Base-by-base conservation (phyloP, 2,797 vertebrate genomes). In the Poecilia gillii region DNA sequence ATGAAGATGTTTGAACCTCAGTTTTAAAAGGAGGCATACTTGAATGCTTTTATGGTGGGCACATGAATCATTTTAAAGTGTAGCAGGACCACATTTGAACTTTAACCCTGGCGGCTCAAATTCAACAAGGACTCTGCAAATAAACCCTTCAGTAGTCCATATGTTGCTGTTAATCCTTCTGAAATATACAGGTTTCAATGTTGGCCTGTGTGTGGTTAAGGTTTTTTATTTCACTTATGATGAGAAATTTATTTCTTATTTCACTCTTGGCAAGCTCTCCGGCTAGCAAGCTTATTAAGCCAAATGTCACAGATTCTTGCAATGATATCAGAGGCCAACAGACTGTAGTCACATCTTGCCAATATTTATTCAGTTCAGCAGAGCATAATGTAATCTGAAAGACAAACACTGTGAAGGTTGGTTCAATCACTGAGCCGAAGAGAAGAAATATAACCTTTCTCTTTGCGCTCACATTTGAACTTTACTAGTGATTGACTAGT, bases 301-400 rank as follows among this genome's bases (percentile, higher is more conserved):
- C 41, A 75, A 62, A 76, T 76, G 20, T 36, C 74, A 49, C 31
- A 47, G 3, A 66, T 76, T 64, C 31, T 13, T 36, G 23, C 31
- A 66, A 64, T 75, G n/a, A 76, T 41, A 16, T 23, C 39, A 13
- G 31, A 46, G 45, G 18, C 39, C n/a, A 51, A 57, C 46, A 74
- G 59, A 64, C 18, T 4, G 39, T 45, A 62, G 41, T 70, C 33
- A 20, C 43, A 14, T 72, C 1, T 14, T 43, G 53, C 71, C 20
- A 0, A 28, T 31, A 39, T 72, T 72, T 81, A 45, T 43, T 43
- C 11, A 33, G 39, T 72, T 51, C 62, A 71, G 1, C 47, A 45
- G 16, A 59, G 71, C 70, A 46, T 16, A 51, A 59, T 73, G 16
- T 55, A 75, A 71, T 76, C 36, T n/a, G 39, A 43, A 43, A 70